Conservation (phyloP, 2,797 vertebrate genomes). For the Hyperoplus lanceolatus region DNA sequence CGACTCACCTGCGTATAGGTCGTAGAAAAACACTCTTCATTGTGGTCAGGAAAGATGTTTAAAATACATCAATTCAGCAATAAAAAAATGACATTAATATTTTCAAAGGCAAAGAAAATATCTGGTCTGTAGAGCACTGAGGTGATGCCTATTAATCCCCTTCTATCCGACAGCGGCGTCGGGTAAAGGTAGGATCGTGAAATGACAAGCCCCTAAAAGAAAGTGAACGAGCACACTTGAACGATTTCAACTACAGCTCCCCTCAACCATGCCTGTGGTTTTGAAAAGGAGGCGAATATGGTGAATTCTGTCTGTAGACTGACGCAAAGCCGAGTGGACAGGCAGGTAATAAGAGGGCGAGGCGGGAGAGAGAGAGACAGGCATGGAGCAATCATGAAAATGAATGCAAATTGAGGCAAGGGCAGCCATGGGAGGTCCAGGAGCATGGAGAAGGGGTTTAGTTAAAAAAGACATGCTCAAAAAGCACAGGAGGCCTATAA, state of each 20-base stretch:
- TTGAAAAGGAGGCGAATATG: conserved; percentile 83
- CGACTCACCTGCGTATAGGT: conserved; percentile 29
- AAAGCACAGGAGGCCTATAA: conserved; percentile 25
- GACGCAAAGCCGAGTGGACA: conserved; percentile 81
- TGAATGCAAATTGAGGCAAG: conserved; percentile 87
- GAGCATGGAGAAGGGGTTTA: conserved; percentile 53
- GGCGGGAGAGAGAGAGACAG: conserved; percentile 73
- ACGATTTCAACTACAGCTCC: conserved; percentile 81
- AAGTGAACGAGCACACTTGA: conserved; percentile 85
- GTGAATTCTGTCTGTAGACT: conserved; percentile 81
- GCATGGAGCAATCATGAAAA: conserved; percentile 87
- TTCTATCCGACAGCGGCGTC: conserved; percentile 79
- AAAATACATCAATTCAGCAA: conserved; percentile 81
- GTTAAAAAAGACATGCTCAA: conserved; percentile 51
- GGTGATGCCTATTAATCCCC: conserved; percentile 85
- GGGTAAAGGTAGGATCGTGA: conserved; percentile 81
- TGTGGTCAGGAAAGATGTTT: conserved; percentile 43
- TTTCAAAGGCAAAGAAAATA: conserved; percentile 75
- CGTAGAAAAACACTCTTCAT: conserved; percentile 42
- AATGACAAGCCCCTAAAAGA: conserved; percentile 83
- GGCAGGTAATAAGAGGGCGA: conserved; percentile 82
- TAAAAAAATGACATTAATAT: conserved; percentile 77
- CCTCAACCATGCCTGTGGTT: conserved; percentile 84
- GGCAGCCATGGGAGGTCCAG: conserved; percentile 78
- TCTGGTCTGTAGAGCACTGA: conserved; percentile 74